Percentiles rank a stretch among this genome's conserved stretches.
phyloP scores from a whole-genome alignment of 2,888 invertebrate genomes.

The Ethmia dodecea region DNA sequence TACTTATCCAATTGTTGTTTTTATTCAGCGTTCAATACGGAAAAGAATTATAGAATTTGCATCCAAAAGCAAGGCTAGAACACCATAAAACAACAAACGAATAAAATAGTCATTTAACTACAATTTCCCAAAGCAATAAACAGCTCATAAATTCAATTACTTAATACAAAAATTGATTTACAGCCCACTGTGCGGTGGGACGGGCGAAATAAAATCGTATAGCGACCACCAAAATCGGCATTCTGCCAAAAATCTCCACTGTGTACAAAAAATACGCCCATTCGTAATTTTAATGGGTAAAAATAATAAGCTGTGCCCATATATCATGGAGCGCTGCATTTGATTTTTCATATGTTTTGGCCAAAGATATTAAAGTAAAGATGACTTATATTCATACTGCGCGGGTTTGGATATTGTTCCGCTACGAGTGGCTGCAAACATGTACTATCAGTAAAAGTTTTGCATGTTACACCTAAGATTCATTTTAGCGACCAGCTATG shows the following conservation, averaged over 20 bases:
- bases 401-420: too few species aligned
- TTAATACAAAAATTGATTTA: slow-evolving; percentile 74
- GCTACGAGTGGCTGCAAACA: too few species aligned
- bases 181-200: slow-evolving; percentile 34
- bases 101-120: slow-evolving; percentile 59
- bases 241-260: slow-evolving; percentile 53
- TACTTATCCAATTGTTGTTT: too few species aligned
- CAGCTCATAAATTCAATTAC: slow-evolving; percentile 71
- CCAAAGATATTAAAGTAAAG: too few species aligned
- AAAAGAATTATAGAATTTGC: too few species aligned
- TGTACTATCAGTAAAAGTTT: too few species aligned
- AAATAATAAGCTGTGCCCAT: slow-evolving; percentile 64
- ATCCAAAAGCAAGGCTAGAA: too few species aligned
- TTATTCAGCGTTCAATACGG: too few species aligned
- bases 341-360: slow-evolving; percentile 69
- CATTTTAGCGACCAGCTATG: too few species aligned
- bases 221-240: slow-evolving; percentile 48
- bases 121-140: slow-evolving; percentile 67
- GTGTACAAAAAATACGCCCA: slow-evolving; percentile 44
- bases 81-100: too few species aligned
- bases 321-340: slow-evolving; percentile 55
- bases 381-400: too few species aligned
- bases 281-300: slow-evolving; percentile 69
- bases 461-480: too few species aligned
- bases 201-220: slow-evolving; percentile 57